phyloP scores from a whole-genome alignment of 1,140 invertebrate genomes.

The Whitmania pigra region DNA sequence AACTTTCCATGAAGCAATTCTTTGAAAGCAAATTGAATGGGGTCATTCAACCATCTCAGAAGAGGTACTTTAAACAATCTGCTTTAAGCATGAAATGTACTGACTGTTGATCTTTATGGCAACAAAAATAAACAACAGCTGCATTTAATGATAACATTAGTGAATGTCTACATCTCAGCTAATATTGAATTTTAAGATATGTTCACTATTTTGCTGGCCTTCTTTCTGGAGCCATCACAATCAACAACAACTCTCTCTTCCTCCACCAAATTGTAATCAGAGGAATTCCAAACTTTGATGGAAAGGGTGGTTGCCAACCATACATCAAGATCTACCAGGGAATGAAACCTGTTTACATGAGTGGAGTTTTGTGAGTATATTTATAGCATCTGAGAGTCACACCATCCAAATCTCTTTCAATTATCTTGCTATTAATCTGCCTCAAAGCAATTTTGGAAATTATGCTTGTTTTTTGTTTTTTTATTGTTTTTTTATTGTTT shows the following conservation, averaged over 20 bases:
- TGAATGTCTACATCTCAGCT: not conserved
- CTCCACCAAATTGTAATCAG: slow-evolving; percentile 72
- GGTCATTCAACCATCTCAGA: slow-evolving; percentile 70
- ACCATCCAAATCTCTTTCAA: not conserved
- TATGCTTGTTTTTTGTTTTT: not conserved
- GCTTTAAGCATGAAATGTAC: slow-evolving; percentile 5
- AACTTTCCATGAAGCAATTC: slow-evolving; percentile 79
- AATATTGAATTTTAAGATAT: slow-evolving; percentile 51
- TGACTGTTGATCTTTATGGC: not conserved
- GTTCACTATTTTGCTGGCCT: slow-evolving; percentile 77
- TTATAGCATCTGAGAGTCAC: slow-evolving; percentile 4
- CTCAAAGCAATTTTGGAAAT: too few relatives aligned
- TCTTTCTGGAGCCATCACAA: slow-evolving; percentile 67
- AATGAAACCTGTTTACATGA: slow-evolving; percentile 72
- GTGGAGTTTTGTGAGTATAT: slow-evolving; percentile 58
- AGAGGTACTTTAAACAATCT: slow-evolving; percentile 51
- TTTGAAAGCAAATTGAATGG: slow-evolving; percentile 71
- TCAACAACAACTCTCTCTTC: slow-evolving; percentile 71
- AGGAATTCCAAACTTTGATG: slow-evolving; percentile 64
- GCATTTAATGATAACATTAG: not conserved
- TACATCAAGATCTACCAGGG: slow-evolving; percentile 66
- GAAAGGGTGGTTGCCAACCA: slow-evolving; percentile 57
- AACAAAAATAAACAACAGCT: not conserved
- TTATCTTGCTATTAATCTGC: slow-evolving; percentile 2
- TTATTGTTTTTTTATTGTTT: too few relatives aligned